Conservation (phyloP, 1,140 invertebrate genomes). For the Platyscapa corneri region DNA sequence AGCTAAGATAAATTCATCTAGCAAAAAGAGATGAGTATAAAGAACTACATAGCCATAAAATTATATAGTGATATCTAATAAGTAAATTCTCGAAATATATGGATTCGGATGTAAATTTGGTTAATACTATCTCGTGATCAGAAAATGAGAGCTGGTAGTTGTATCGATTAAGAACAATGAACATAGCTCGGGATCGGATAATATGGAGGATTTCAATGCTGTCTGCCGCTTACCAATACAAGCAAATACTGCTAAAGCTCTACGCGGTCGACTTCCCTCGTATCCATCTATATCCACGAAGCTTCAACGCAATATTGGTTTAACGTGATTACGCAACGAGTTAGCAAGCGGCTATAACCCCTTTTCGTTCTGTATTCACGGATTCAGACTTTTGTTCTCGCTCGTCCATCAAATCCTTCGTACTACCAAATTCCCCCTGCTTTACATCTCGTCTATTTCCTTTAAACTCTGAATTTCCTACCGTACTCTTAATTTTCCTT, state of each 20-base stretch:
- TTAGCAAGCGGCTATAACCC: slow-evolving; percentile 1
- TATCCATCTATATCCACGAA: too few species aligned
- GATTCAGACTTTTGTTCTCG: background rate
- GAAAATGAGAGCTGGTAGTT: slow-evolving; percentile 53
- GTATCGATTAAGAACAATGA: slow-evolving; percentile 61
- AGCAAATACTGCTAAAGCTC: slow-evolving; percentile 21
- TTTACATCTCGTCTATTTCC: background rate
- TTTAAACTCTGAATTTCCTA: too few species aligned
- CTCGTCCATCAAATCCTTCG: background rate
- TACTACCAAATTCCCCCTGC: background rate
- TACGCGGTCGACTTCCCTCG: too few species aligned
- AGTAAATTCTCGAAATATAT: background rate
- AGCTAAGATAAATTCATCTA: background rate
- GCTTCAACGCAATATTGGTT: slow-evolving; percentile 53
- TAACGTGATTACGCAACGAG: slow-evolving; percentile 66
- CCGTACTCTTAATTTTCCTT: background rate
- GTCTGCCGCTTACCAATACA: slow-evolving; percentile 18
- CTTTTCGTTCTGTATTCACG: background rate
- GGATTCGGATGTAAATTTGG: slow-evolving; percentile 53
- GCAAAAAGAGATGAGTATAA: background rate
- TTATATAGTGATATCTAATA: background rate
- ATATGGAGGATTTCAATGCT: slow-evolving; percentile 37
- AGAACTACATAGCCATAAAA: background rate
- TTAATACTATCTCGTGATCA: slow-evolving; percentile 70
- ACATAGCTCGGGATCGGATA: slow-evolving; percentile 51